A percentile compares a stretch with the other conserved stretches of the same genome.
These are phyloP conservation scores for Montifringilla adamsi DNA, from an alignment of 2,113 vertebrate species.

Conservation along the genomic window DNA sequence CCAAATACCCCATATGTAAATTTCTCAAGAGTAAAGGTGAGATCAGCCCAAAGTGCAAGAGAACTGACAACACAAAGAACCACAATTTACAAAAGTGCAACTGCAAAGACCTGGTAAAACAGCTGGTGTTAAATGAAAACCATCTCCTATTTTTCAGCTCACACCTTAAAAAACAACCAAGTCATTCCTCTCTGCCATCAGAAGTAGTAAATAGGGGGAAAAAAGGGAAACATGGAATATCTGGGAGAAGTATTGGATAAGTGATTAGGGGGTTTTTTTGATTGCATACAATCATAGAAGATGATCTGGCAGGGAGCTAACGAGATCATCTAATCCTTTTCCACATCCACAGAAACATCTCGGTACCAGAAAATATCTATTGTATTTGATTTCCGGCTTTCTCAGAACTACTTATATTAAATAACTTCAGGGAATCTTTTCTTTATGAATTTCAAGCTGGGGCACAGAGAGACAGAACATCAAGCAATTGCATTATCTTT, in stretches of 20 bases:
- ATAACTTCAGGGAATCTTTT: slow-evolving; percentile 29
- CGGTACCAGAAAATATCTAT: neutral
- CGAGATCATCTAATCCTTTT: neutral
- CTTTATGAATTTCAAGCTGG: slow-evolving; percentile 32
- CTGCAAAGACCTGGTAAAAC: neutral
- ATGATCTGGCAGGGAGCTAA: neutral
- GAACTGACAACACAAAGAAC: neutral
- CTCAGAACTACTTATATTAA: neutral
- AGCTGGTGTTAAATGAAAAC: neutral
- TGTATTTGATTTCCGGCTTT: neutral
- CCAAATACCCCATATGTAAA: neutral
- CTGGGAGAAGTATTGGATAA: neutral
- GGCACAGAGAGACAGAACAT: neutral
- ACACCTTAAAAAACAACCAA: neutral
- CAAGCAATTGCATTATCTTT: slow-evolving; percentile 12
- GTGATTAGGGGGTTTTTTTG: neutral
- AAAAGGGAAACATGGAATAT: neutral
- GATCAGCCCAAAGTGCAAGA: neutral
- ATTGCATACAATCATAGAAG: neutral
- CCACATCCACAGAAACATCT: neutral
- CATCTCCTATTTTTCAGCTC: neutral
- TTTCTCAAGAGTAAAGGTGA: neutral
- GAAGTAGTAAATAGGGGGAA: neutral
- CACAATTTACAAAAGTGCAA: neutral
- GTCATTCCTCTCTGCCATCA: neutral